Base-by-base conservation (phyloP, 2,113 vertebrate genomes). In the Peromyscus leucopus region DNA sequence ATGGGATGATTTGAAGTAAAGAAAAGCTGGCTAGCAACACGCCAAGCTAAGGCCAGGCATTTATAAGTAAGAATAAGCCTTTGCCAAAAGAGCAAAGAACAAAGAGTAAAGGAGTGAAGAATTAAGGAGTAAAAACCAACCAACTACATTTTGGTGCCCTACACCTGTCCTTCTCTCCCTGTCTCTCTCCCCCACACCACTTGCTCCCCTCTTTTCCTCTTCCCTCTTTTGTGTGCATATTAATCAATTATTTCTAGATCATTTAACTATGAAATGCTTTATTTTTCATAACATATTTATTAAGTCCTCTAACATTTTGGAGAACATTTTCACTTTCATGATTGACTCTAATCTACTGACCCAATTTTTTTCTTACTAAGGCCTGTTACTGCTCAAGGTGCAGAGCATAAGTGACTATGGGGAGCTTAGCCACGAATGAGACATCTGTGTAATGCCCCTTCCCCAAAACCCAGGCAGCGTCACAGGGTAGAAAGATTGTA, bases 241-340 rank as follows among this genome's bases (percentile, higher is more conserved):
- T 39, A 85, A 86, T 91, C 33, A 85, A 84, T 67, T 17, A 83
- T 69, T 91, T 21, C 16, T 63, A 89, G 28, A 94, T 57, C 79
- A 55, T 24, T 51, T 91, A 79, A 48, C 31, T 69, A 71, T 36
- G 39, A 95, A 95, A 69, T 31, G 7, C 21, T 83, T 80, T 88
- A 13, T 12, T 92, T 84, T 22, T 59, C 21, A 42, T 65, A 84
- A 57, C 16, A 78, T 8, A 86, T 71, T 84, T 90, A 21, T 63
- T 65, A 59, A 71, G 76, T 4, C 28, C 21, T 36, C 9, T 19
- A 84, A 63, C 2, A 39, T 36, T 71, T n/a, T 42, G 71, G n/a
- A 88, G 55, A 95, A 84, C 28, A 63, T 36, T 83, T 93, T 85
- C 63, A 91, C 2, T 92, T 96, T 8, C 7, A 55, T 61, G 65